Conservation (phyloP, 2,797 vertebrate species). For the Ambastaia sidthimunki region DNA sequence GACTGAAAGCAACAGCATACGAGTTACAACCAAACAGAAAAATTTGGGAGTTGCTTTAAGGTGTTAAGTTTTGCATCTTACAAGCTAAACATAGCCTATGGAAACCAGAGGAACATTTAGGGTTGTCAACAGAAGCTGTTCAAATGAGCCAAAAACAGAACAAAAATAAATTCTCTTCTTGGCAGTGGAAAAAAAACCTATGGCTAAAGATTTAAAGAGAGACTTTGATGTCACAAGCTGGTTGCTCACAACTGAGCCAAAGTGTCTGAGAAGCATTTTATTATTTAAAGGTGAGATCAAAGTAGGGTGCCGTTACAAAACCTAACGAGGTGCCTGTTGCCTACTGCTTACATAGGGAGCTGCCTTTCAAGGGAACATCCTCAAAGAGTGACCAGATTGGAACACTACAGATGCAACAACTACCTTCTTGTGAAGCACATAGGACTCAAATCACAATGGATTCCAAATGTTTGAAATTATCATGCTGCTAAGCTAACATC, state of each 20-base stretch:
- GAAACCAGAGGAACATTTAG: background rate
- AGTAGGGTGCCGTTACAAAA: background rate
- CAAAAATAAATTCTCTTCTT: background rate
- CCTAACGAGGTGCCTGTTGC: background rate
- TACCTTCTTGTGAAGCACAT: background rate
- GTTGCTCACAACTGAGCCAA: background rate
- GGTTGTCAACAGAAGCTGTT: background rate
- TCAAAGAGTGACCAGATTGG: background rate
- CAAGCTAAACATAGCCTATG: background rate
- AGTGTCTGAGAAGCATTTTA: background rate
- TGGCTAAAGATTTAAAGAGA: background rate
- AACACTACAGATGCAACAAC: background rate
- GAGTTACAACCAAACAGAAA: background rate
- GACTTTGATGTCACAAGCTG: background rate
- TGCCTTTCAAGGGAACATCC: background rate
- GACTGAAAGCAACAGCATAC: slow-evolving; percentile 29
- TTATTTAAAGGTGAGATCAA: background rate
- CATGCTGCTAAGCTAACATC: too few species aligned
- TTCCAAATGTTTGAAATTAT: too few species aligned
- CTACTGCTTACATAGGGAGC: background rate
- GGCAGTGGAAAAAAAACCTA: background rate
- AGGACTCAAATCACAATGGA: too few species aligned
- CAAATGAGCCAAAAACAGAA: background rate
- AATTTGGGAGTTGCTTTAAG: background rate
- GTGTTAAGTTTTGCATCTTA: background rate